phyloP scores from a whole-genome alignment of 1,140 invertebrate species.

The Heliconius congener region DNA sequence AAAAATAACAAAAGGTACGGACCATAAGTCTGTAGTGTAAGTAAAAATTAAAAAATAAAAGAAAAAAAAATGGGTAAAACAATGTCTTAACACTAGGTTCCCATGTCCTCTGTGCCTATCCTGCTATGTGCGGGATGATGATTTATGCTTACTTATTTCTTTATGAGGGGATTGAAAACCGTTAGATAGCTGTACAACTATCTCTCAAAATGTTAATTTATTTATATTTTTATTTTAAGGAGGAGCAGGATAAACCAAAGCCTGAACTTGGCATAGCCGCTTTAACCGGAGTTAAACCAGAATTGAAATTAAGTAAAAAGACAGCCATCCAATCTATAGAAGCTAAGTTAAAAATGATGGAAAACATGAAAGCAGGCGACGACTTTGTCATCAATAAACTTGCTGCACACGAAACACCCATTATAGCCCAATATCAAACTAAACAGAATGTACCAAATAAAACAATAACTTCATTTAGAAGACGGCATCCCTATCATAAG shows the following conservation, averaged over 20 bases:
- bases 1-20: too few relatives aligned
- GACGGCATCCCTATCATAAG: conserved; percentile 78
- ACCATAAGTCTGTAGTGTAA: too few relatives aligned
- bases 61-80: too few relatives aligned
- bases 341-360: conserved; percentile 91
- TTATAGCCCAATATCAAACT: conserved; percentile 85
- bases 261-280: conserved; percentile 88
- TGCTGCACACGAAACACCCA: conserved; percentile 83
- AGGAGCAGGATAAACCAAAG: conserved; percentile 87
- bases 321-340: conserved; percentile 93
- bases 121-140: too few relatives aligned
- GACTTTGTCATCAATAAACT: conserved; percentile 88
- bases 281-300: conserved; percentile 86
- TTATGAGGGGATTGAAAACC: too few relatives aligned
- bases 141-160: too few relatives aligned
- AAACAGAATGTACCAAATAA: conserved; percentile 81
- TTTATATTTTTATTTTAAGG: conserved; percentile 75
- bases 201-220: not conserved
- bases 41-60: too few relatives aligned
- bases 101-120: too few relatives aligned
- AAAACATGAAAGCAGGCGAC: conserved; percentile 84
- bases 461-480: conserved; percentile 64
- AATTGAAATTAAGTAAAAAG: conserved; percentile 86
- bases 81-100: too few relatives aligned
- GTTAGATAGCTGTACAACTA: too few relatives aligned